Base-by-base conservation (phyloP, 2,113 vertebrate species). In the Rhinichthys klamathensis region DNA sequence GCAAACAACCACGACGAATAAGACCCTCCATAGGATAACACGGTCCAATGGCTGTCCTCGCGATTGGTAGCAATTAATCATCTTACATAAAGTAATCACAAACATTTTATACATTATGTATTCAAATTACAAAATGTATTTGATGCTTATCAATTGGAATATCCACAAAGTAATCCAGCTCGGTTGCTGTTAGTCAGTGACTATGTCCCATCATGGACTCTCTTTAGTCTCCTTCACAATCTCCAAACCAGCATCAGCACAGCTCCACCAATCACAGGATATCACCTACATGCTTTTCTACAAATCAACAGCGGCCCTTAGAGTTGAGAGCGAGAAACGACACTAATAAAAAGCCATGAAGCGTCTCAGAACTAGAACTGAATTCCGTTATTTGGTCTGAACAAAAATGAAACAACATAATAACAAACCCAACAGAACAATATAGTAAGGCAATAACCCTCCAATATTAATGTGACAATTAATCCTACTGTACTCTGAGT, bases 221-320 rank as follows among this genome's bases (percentile, higher is more conserved):
- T 67, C 60, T 80, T 7, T 67, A 4, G 18, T 49, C 79, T 18
- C 35, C 11, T 46, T 18, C 38, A 67, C n/a, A 46, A 18, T 30
- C 15, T 63, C n/a, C 10, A 13, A 63, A 3, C 23, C 78, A 51
- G 25, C 61, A 67, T 51, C 79, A 51, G 2, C 60, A 32, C 25
- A 67, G 44, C 61, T 80, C 35, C 38, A 63, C 61, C 9, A 67
- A 65, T 2, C 38, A 32, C 41, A 35, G 1, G 25, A 16, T 3
- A 21, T 51, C 2, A 3, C n/a, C 1, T 16, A 35, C 21, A 38
- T 1, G 49, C 21, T 1, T 69, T 56, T 60, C 35, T 76, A 49
- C 65, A 74, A 41, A 81, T 46, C 88, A 87, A 87, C 84, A 89
- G 86, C 88, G 88, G 76, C 88, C 49, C 86, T 87, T 44, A 80